Evolutionary conservation across 2,113 vertebrate species (phyloP).

Genomic region (Anthoscopus minutus): DNA sequence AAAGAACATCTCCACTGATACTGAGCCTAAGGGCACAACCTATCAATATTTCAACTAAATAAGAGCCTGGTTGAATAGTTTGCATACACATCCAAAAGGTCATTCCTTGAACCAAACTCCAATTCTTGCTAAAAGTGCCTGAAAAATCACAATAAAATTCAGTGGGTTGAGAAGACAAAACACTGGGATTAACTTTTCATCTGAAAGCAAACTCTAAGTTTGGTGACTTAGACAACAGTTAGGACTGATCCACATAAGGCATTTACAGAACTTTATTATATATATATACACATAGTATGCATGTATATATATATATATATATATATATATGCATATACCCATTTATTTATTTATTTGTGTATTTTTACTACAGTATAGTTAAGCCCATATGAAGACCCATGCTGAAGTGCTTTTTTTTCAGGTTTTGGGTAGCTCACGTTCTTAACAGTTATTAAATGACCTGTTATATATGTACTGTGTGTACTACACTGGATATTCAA

Average conservation of each 20-base stretch:
- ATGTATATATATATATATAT: fast-evolving
- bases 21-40: neutral
- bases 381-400: neutral
- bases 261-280: neutral
- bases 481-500: neutral
- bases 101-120: neutral
- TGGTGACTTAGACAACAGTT: neutral
- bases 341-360: neutral
- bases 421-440: neutral
- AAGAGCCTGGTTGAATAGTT: neutral
- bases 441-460: neutral
- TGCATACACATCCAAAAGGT: neutral
- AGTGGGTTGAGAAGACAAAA: neutral
- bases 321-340: no score
- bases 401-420: neutral
- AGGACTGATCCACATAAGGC: neutral
- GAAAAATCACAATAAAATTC: neutral
- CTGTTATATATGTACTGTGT: neutral
- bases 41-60: neutral
- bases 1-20: neutral
- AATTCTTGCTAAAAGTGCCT: neutral
- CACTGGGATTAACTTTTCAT: neutral
- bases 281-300: neutral
- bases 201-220: neutral
- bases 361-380: neutral